Evolutionary conservation across 23 tunicate species (phyloP), one percentile per base, ranked within the genome.

Genomic region (Phallusia fumigata): DNA sequence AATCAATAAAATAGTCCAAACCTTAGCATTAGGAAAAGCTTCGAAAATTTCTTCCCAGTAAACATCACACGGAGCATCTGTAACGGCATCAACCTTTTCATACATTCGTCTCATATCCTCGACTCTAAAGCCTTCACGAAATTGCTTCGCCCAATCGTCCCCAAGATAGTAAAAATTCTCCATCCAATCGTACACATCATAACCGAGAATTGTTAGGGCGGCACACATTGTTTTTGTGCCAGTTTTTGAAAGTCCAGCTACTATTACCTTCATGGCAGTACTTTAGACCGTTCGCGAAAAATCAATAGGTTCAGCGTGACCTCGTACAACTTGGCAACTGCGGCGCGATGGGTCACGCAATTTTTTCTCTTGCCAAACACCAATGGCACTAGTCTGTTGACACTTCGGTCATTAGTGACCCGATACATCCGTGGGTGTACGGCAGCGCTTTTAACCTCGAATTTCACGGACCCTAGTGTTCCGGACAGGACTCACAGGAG

Each of bases 211-310:
- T 1, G 30, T 78, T 26, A 78, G 18, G 31, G 81, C 81, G 2
- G 81, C 64, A n/a, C 3, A 8, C 18, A 78, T 31, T 0, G 81
- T 6, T 45, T 78, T 78, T 26, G 81, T 78, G 26, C 81, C 81
- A 22, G 81, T 78, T 78, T 78, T 36, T n/a, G 64, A 15, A 10
- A 31, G 28, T 10, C 81, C 81, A 3, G 81, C 81, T 22, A 36
- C 81, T 36, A 78, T 78, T 6, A 78, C 64, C 35, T 78, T 78
- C 81, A 78, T 78, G n/a, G n/a, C n/a, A n/a, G n/a, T n/a, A n/a
- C n/a, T n/a, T n/a, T n/a, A n/a, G n/a, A n/a, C n/a, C n/a, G n/a
- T n/a, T n/a, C n/a, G n/a, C n/a, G n/a, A n/a, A n/a, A n/a, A n/a
- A n/a, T n/a, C n/a, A n/a, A n/a, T n/a, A n/a, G n/a, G n/a, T n/a